These are phyloP conservation scores for Cossypha dichroa DNA, from an alignment of 2,797 vertebrate species.

Conservation along the genomic window DNA sequence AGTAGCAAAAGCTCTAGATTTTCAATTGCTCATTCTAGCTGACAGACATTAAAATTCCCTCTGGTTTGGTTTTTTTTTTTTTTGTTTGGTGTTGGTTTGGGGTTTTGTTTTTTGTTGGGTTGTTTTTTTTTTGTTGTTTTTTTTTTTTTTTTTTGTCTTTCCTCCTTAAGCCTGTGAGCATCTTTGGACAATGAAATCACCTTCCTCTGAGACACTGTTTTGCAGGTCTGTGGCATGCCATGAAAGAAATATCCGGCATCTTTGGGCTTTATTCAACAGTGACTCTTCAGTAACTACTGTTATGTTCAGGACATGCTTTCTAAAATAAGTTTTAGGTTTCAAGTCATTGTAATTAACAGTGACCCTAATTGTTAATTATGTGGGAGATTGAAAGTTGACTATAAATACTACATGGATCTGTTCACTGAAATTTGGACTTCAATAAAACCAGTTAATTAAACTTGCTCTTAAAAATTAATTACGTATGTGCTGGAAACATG, in stretches of 20 bases:
- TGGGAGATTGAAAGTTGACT: background rate
- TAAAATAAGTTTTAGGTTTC: background rate
- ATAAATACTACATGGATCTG: slow-evolving; percentile 16
- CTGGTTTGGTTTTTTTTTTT: background rate
- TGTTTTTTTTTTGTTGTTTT: background rate
- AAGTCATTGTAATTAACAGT: slow-evolving; percentile 11
- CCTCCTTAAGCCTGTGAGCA: background rate
- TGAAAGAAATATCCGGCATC: background rate
- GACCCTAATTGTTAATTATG: slow-evolving; percentile 25
- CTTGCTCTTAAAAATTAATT: slow-evolving; percentile 53
- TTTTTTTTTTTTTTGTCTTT: background rate
- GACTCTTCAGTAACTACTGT: background rate
- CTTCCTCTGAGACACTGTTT: background rate
- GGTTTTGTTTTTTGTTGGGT: too few species aligned
- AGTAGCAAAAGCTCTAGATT: background rate
- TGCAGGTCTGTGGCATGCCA: background rate
- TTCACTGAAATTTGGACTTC: slow-evolving; percentile 36
- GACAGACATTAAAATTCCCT: background rate
- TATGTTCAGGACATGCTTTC: background rate
- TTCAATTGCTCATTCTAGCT: background rate
- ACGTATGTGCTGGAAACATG: slow-evolving; percentile 57
- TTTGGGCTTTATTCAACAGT: background rate
- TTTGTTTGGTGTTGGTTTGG: background rate
- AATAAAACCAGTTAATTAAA: slow-evolving; percentile 64
- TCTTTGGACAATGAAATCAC: slow-evolving; percentile 18